phyloP scores from a whole-genome alignment of 1,140 invertebrate genomes.

The Leptestheria dahalacensis region DNA sequence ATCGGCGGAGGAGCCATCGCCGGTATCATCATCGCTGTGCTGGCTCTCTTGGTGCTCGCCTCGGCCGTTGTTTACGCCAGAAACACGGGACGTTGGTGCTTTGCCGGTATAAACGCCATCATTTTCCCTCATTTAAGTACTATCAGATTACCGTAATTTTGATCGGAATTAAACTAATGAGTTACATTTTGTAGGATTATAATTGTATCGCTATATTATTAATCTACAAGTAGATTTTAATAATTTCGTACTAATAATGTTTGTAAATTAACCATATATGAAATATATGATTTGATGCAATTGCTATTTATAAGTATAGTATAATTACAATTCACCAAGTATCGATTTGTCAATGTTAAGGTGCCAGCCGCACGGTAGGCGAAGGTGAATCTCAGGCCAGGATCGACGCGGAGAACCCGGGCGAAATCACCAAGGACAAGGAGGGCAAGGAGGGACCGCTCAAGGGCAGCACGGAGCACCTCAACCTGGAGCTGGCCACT shows the following conservation, averaged over 20 bases:
- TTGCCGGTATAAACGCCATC: slow-evolving; percentile 64
- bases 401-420: slow-evolving; percentile 13
- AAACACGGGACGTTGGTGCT: slow-evolving; percentile 62
- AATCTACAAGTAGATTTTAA: no score
- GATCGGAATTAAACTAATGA: no score
- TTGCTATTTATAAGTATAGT: no score
- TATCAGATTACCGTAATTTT: not conserved
- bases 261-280: no score
- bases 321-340: not conserved
- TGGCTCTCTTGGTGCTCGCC: slow-evolving; percentile 45
- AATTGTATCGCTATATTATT: no score
- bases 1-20: slow-evolving; percentile 54
- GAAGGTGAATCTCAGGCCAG: slow-evolving; percentile 7
- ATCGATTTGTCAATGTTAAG: not conserved
- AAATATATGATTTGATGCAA: no score
- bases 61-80: slow-evolving; percentile 55
- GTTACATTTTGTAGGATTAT: no score
- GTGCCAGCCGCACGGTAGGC: slow-evolving; percentile 5
- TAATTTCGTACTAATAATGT: no score
- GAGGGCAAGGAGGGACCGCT: slow-evolving; percentile 7
- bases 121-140: not conserved
- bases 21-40: slow-evolving; percentile 50
- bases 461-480: slow-evolving; percentile 4
- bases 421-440: slow-evolving; percentile 10
- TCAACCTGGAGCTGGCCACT: slow-evolving; percentile 6